Conservation (phyloP, 1,140 invertebrate genomes). For the Phthorimaea operculella region DNA sequence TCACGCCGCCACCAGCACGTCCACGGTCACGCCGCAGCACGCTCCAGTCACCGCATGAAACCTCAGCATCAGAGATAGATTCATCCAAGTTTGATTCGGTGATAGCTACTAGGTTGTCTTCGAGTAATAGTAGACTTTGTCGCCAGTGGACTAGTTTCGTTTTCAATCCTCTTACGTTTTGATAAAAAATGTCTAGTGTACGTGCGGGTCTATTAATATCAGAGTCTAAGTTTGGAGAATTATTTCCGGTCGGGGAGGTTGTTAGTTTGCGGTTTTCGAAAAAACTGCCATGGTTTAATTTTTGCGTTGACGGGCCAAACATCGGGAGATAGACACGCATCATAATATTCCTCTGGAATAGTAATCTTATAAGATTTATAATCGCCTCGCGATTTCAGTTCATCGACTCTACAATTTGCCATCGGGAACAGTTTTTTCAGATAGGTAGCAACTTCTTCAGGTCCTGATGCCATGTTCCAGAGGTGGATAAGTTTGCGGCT, state of each 20-base stretch:
- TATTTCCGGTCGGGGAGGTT: background rate
- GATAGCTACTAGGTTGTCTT: background rate
- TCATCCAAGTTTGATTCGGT: constrained; percentile 4
- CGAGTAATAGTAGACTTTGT: background rate
- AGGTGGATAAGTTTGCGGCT: constrained; percentile 6
- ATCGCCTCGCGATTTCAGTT: constrained; percentile 8
- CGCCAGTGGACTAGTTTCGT: constrained; percentile 4
- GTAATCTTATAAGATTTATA: constrained; percentile 9
- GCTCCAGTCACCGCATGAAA: constrained; percentile 6
- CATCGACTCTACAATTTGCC: background rate
- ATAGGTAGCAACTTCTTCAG: background rate
- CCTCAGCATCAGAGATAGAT: constrained; percentile 2
- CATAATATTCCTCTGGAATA: constrained; percentile 1
- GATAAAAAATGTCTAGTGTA: constrained; percentile 4
- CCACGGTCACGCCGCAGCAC: constrained; percentile 1
- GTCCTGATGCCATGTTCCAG: constrained; percentile 8
- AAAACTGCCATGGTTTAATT: constrained; percentile 4
- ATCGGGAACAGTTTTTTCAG: background rate
- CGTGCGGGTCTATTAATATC: background rate
- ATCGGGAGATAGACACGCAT: constrained; percentile 4
- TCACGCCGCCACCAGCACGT: constrained; percentile 4
- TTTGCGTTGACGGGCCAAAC: constrained; percentile 8
- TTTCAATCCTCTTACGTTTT: constrained; percentile 11
- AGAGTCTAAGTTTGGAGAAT: no score
- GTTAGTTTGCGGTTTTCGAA: constrained; percentile 6